phyloP scores from a whole-genome alignment of 2,888 invertebrate species.

The Mesochorus sp. region DNA sequence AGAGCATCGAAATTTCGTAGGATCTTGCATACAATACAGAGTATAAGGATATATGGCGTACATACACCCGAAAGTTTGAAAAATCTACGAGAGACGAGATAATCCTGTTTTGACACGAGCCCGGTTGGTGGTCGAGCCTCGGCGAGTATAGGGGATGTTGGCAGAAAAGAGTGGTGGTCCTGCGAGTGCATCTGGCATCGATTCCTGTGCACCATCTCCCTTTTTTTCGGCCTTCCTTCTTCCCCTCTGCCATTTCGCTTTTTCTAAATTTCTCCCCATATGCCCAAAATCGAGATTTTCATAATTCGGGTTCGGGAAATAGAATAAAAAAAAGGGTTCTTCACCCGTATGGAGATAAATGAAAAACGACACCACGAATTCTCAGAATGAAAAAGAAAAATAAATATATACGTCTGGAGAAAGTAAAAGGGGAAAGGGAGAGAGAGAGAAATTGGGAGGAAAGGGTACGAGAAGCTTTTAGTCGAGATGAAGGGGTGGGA shows the following conservation, averaged over 20 bases:
- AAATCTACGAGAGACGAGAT: conserved; percentile 64
- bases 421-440: background rate
- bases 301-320: conserved; percentile 65
- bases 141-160: conserved; percentile 57
- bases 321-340: conserved; percentile 54
- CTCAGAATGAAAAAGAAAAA: conserved; percentile 34
- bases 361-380: conserved; percentile 60
- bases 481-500: conserved; percentile 53
- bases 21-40: background rate
- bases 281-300: conserved; percentile 65
- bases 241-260: background rate
- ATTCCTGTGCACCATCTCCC: conserved; percentile 17
- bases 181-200: conserved; percentile 67
- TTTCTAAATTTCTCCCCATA: conserved; percentile 11
- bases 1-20: conserved; percentile 18
- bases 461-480: conserved; percentile 46
- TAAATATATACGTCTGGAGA: conserved; percentile 11
- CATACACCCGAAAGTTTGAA: conserved; percentile 30
- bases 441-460: conserved; percentile 7
- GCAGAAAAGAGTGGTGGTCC: conserved; percentile 64
- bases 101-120: conserved; percentile 75
- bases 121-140: conserved; percentile 71
- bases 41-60: background rate
- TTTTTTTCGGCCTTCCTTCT: conserved; percentile 24
- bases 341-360: conserved; percentile 44